Base-by-base conservation (phyloP, 2,113 vertebrate genomes). In the Laticauda laticaudata region DNA sequence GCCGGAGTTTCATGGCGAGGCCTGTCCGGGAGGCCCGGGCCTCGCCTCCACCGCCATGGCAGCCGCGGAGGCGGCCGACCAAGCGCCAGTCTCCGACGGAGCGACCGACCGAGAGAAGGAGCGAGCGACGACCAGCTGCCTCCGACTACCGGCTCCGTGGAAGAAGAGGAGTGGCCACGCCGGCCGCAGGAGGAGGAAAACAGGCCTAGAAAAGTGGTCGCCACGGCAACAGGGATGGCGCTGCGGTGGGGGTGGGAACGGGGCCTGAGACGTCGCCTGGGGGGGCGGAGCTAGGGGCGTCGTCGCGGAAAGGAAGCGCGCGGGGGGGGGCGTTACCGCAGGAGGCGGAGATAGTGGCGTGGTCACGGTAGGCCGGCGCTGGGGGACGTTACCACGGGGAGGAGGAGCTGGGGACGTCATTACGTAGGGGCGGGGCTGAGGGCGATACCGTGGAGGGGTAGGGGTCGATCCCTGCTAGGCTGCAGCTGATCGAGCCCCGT, bases 1-100 rank as follows among this genome's bases (percentile, higher is more conserved):
- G 96, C 86, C 98, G 96, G 92, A 97, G 97, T 97, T 98, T 98
- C 98, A 98, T 97, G 94, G 92, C 97, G 97, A 93, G 51, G 94
- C 87, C 10, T n/a, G 69, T 56, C 54, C 75, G 51, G 34, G 86
- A 45, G 69, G 81, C 86, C 91, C 34, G 85, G 53, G 57, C 93
- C 48, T 18, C 57, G 93, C 55, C 56, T 55, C 88, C 15, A 57
- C 87, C 87, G 87, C 92, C 95, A 93, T 92, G 85, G 26, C 94
- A 10, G 87, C n/a, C 64, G 56, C 48, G 48, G 15, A 2, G 43
- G 89, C 45, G 81, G 54, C 45, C 24, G 18, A 54, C 26, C 59
- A 14, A 48, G 3, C 34, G 57, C 61, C 69, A 29, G 51, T 29
- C 87, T 88, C 45, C 12, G 34, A 69, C 12, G 59, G 59, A 34